phyloP scores from a whole-genome alignment of 2,797 vertebrate species.

The Diceros bicornis region DNA sequence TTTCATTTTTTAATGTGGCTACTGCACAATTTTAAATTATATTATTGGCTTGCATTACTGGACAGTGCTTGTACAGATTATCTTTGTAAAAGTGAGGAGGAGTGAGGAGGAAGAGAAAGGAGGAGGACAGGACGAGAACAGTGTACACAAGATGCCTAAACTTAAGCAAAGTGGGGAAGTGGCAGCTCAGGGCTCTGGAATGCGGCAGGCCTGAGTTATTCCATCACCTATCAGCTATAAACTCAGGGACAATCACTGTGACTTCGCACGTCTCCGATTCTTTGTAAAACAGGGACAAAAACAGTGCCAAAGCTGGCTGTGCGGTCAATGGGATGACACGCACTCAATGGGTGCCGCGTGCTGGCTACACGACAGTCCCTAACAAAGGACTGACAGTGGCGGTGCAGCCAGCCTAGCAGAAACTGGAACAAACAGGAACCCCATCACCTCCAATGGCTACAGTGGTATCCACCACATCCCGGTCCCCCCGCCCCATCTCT shows the following conservation, averaged over 20 bases:
- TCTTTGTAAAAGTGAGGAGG: neutral
- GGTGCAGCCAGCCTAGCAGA: neutral
- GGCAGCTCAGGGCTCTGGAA: rapidly evolving
- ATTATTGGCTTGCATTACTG: no score
- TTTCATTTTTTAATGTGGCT: neutral
- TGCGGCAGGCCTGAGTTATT: no score
- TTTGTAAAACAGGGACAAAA: neutral
- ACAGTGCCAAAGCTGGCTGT: neutral
- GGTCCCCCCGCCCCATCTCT: neutral
- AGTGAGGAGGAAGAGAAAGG: no score
- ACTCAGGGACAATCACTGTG: neutral
- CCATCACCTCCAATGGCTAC: neutral
- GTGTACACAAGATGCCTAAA: rapidly evolving
- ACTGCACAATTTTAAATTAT: neutral
- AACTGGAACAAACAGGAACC: rapidly evolving
- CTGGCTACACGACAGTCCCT: neutral
- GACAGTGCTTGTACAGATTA: rapidly evolving
- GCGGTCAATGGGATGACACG: neutral
- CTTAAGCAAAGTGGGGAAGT: rapidly evolving
- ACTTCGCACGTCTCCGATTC: neutral
- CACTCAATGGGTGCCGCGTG: no score
- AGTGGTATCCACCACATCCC: neutral
- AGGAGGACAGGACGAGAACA: neutral
- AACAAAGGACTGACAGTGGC: neutral
- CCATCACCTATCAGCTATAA: neutral